Base-by-base conservation (phyloP, 2,888 invertebrate genomes). In the Cheilosia soror region DNA sequence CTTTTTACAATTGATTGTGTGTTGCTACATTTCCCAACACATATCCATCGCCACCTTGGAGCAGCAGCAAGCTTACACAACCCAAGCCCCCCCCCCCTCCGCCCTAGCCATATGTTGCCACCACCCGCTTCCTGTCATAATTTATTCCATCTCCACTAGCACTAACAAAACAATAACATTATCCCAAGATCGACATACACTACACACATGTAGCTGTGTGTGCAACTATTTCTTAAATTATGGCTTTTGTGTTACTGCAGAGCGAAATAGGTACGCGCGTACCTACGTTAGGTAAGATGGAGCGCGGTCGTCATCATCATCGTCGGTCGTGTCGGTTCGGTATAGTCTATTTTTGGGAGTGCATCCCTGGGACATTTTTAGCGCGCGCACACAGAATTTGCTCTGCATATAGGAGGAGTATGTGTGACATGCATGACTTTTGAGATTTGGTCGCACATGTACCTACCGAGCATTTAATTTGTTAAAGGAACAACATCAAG, bases 111-210 rank as follows among this genome's bases (percentile, higher is more conserved):
- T 53, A 53, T 53, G 72, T 73, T 53, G 71, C 47, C 60, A 51
- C 51, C 27, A 69, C 60, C 68, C 77, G 69, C 62, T 69, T 77
- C 77, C 77, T 77, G 77, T 55, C 77, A 69, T 77, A 77, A 78
- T 63, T 78, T 71, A 71, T 78, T 63, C 57, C 63, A 62, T 71
- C 40, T 55, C 27, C 40, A 53, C 51, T 37, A 62, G 69, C 51
- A 44, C 53, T 44, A 69, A 69, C 53, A 60, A 68, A 60, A 76
- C 51, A 68, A 62, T 53, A 73, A 66, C 66, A 60, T 33, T 20
- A 20, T 20, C 20, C 20, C 11, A 47, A 58, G 33, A 25, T 37
- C 44, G 27, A 57, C 57, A 33, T 13, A 51, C 25, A 33, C n/a
- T 25, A 11, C 69, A 33, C 11, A 49, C n/a, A n/a, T 29, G 11